Evolutionary conservation across 1,140 invertebrate genomes (phyloP).

Genomic region (Trigoniulus corallinus): DNA sequence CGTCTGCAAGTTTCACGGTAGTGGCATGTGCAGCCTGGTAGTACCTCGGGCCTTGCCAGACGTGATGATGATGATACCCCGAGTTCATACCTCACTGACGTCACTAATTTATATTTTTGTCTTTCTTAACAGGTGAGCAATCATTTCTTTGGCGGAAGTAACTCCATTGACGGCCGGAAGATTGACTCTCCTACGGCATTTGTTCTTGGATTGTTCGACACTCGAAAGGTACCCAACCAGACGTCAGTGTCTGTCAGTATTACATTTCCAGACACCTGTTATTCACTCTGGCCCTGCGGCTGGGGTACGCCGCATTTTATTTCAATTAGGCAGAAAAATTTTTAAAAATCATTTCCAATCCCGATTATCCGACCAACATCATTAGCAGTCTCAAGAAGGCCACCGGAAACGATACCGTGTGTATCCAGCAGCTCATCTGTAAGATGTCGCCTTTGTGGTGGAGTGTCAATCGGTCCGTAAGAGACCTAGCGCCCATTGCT

Average conservation of each 20-base stretch:
- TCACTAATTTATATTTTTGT: not conserved
- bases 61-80: no score
- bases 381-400: conserved; percentile 37
- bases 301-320: no score
- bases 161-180: not conserved
- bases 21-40: no score
- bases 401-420: conserved; percentile 39
- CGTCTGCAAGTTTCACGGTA: no score
- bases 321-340: not conserved
- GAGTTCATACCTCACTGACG: no score
- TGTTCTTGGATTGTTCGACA: not conserved
- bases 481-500: not conserved
- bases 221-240: not conserved
- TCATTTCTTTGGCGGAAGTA: conserved; percentile 3
- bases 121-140: not conserved
- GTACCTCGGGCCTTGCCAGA: no score
- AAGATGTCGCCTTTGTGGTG: conserved; percentile 54
- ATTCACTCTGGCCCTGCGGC: no score
- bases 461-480: conserved; percentile 41
- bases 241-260: not conserved
- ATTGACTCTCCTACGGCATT: not conserved
- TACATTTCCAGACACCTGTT: no score
- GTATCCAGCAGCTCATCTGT: conserved; percentile 53
- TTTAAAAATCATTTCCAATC: conserved; percentile 3
- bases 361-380: conserved; percentile 39